Percentiles rank a stretch among this genome's conserved stretches.
Conservation (phyloP, 2,113 vertebrate species). For the Puntigrus tetrazona region DNA sequence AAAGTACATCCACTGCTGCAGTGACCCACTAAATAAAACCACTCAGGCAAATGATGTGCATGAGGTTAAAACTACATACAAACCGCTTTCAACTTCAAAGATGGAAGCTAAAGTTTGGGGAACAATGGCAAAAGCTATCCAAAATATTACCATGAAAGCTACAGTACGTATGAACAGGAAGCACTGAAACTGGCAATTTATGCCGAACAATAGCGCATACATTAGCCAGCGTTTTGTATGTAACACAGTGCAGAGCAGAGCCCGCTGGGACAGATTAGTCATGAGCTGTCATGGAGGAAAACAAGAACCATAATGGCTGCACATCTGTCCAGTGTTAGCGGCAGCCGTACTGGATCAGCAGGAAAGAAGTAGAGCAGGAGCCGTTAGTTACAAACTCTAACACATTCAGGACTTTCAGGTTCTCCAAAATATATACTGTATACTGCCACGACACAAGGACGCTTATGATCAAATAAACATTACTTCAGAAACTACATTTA, state of each 20-base stretch:
- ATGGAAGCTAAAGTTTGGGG: background rate
- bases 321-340: slow-evolving; percentile 25
- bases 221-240: slow-evolving; percentile 20
- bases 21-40: slow-evolving; percentile 33
- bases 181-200: background rate
- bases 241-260: background rate
- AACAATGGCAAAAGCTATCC: background rate
- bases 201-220: background rate
- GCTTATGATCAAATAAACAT: background rate
- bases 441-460: background rate
- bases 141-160: background rate
- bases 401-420: background rate
- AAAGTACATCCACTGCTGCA: slow-evolving; percentile 16
- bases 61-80: slow-evolving; percentile 6
- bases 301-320: slow-evolving; percentile 23
- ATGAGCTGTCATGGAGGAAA: slow-evolving; percentile 3
- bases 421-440: background rate
- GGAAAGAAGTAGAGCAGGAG: background rate
- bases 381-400: background rate
- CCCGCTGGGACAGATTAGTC: slow-evolving; percentile 34
- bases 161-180: background rate
- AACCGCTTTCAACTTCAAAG: background rate
- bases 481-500: background rate
- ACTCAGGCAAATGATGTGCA: slow-evolving; percentile 1
- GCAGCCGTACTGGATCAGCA: background rate